Conservation (phyloP, 2,888 invertebrate genomes). For the Watsonalla cultraria region DNA sequence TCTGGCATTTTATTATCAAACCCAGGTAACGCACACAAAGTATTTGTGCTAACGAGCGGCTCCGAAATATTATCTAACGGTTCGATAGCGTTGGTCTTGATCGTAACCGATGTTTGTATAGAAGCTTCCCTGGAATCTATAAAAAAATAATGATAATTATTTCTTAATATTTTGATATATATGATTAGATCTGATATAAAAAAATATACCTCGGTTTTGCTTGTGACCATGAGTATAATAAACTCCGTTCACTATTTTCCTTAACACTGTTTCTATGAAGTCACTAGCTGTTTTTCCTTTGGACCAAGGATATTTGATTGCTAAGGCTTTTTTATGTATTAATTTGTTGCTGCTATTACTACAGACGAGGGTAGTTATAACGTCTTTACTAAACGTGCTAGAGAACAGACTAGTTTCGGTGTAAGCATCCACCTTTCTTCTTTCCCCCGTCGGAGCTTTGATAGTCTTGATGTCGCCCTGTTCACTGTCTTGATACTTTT, state of each 20-base stretch:
- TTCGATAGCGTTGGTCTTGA: constrained; percentile 2
- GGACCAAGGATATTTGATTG: constrained; percentile 33
- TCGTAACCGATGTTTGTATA: constrained; percentile 29
- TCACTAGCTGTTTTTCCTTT: constrained; percentile 59
- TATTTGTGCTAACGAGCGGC: constrained; percentile 4
- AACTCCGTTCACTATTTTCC: constrained; percentile 52
- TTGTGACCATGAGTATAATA: constrained; percentile 48
- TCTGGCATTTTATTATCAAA: constrained; percentile 41
- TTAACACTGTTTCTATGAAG: constrained; percentile 62
- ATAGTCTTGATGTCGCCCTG: constrained; percentile 6
- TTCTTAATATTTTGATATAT: background rate
- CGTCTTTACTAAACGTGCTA: background rate
- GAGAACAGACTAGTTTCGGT: constrained; percentile 10
- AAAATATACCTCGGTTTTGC: constrained; percentile 7
- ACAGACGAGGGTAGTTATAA: background rate
- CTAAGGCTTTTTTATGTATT: constrained; percentile 5
- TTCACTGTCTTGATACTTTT: constrained; percentile 8
- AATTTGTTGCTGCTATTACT: background rate
- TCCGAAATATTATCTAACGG: background rate
- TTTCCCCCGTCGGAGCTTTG: constrained; percentile 1
- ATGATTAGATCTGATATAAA: constrained; percentile 10
- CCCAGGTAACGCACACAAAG: constrained; percentile 34
- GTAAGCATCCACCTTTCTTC: constrained; percentile 13
- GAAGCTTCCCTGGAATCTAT: constrained; percentile 34
- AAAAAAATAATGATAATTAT: constrained; percentile 7